These are phyloP conservation scores for Cervus canadensis DNA, from an alignment of 2,113 vertebrate genomes.

Conservation along the genomic window DNA sequence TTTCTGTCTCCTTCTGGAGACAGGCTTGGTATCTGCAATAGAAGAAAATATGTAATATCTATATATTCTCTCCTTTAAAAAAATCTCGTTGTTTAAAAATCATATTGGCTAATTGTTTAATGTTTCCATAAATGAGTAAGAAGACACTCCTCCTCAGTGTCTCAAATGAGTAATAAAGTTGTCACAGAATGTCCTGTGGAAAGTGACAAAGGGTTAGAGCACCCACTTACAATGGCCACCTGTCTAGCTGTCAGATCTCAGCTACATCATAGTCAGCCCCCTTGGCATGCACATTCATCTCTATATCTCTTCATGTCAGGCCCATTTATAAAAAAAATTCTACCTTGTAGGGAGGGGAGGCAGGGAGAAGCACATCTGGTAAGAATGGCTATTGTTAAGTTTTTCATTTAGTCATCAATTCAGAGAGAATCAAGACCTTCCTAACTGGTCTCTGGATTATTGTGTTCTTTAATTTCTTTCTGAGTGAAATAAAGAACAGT, in stretches of 20 bases:
- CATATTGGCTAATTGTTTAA: not conserved
- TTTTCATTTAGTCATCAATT: slow-evolving; percentile 24
- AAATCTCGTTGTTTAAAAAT: not conserved
- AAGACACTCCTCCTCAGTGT: not conserved
- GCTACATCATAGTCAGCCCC: fast-evolving
- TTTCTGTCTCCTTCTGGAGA: not conserved
- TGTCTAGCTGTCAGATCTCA: not conserved
- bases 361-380: not conserved
- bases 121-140: not conserved
- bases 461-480: not conserved
- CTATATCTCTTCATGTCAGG: not conserved
- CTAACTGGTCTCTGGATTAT: not conserved
- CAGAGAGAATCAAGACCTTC: not conserved
- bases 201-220: not conserved
- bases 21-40: not conserved
- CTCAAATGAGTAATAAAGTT: not conserved
- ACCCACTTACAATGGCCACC: not conserved
- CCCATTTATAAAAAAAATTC: not conserved
- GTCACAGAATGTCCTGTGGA: not conserved
- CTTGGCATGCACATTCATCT: not conserved
- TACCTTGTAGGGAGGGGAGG: not conserved
- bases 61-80: not conserved
- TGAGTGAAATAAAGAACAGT: not conserved
- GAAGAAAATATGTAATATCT: not conserved
- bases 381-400: not conserved